Evolutionary conservation across 2,113 vertebrate genomes (phyloP).

Genomic region (Paralichthys olivaceus): DNA sequence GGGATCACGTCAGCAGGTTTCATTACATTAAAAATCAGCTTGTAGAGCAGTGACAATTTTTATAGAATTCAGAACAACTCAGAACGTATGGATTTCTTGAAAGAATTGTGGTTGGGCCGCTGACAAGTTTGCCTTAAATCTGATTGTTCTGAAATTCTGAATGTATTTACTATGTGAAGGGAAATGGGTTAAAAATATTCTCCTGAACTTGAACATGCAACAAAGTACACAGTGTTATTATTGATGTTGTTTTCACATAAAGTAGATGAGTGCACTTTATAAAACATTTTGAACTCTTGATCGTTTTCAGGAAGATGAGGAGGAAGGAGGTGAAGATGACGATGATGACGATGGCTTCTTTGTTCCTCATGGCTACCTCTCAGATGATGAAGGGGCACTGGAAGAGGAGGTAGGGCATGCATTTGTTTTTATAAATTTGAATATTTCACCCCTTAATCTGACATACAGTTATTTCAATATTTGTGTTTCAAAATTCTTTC

Average conservation of each 20-base stretch:
- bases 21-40: no score
- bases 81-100: no score
- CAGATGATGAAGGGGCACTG: slow-evolving; percentile 93
- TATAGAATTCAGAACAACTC: no score
- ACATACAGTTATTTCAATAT: neutral
- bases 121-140: neutral
- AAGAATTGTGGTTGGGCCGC: no score
- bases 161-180: neutral
- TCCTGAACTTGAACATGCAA: no score
- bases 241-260: neutral
- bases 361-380: slow-evolving; percentile 97
- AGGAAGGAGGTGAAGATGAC: slow-evolving; percentile 90
- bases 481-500: neutral
- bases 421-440: neutral
- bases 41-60: no score
- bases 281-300: neutral
- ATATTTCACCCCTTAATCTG: neutral
- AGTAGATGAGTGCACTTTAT: neutral
- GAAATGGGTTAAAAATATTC: no score
- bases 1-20: no score
- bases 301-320: slow-evolving; percentile 87
- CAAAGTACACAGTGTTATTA: neutral
- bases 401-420: slow-evolving; percentile 84
- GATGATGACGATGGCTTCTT: slow-evolving; percentile 97
- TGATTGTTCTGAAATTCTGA: neutral